phyloP scores from a whole-genome alignment of 2,797 vertebrate genomes.

The Phrynocephalus forsythii region DNA sequence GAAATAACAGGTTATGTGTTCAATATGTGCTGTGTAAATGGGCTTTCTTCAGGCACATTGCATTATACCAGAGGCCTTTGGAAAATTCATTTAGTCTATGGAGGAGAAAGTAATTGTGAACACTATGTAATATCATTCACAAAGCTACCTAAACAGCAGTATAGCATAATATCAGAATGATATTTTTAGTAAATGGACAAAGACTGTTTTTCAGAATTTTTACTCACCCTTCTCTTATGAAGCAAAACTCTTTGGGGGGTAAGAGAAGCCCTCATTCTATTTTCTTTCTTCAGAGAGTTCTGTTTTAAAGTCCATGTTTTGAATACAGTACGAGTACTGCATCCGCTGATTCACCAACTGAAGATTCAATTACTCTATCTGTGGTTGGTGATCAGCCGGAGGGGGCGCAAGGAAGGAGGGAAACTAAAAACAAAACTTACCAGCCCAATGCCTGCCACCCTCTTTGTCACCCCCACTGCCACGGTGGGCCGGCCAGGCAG shows the following conservation, averaged over 20 bases:
- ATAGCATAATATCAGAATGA: background rate
- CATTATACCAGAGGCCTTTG: background rate
- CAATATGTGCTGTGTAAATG: background rate
- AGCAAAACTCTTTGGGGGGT: background rate
- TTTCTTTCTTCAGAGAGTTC: background rate
- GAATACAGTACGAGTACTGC: background rate
- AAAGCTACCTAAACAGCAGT: background rate
- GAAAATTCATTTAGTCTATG: background rate
- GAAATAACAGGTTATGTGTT: background rate
- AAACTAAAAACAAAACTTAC: too few relatives aligned
- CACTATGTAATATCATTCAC: background rate
- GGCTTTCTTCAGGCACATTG: background rate
- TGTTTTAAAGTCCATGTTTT: background rate
- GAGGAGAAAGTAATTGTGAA: background rate
- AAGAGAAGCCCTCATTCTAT: background rate
- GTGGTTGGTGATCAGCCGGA: too few relatives aligned
- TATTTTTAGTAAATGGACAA: background rate
- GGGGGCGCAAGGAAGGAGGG: too few relatives aligned
- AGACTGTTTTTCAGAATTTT: background rate
- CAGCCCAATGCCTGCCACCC: too few relatives aligned
- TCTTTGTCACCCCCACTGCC: too few relatives aligned
- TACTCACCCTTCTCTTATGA: background rate
- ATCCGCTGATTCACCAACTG: too few relatives aligned
- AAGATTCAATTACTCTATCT: too few relatives aligned
- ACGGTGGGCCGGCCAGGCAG: too few relatives aligned